These are phyloP conservation scores for Selene dorsalis DNA, from an alignment of 2,797 vertebrate species.

Conservation along the genomic window DNA sequence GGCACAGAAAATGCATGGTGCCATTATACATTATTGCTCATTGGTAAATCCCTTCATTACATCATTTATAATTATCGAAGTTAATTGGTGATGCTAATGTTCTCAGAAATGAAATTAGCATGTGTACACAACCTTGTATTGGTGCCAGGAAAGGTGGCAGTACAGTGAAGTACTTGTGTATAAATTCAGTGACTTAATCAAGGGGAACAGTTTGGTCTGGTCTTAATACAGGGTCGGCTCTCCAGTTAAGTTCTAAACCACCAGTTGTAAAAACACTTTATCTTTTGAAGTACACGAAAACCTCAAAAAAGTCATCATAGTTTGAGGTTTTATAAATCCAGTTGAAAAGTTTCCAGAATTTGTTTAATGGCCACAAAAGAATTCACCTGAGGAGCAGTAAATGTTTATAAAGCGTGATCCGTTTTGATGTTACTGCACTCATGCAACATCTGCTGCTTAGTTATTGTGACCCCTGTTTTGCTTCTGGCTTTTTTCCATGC, in stretches of 20 bases:
- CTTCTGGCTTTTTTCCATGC: constrained; percentile 32
- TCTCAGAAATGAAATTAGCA: constrained; percentile 19
- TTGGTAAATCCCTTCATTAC: constrained; percentile 18
- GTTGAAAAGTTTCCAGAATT: constrained; percentile 11
- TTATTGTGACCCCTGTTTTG: constrained; percentile 23
- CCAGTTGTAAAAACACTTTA: neutral
- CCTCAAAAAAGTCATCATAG: constrained; percentile 10
- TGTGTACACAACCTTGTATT: constrained; percentile 21
- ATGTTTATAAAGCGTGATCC: constrained; percentile 30
- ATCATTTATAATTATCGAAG: constrained; percentile 19
- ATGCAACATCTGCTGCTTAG: constrained; percentile 28
- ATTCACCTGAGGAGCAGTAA: constrained; percentile 27
- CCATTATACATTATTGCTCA: neutral
- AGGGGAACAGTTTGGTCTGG: neutral
- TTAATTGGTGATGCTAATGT: constrained; percentile 21
- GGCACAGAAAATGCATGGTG: neutral
- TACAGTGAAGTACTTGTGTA: neutral
- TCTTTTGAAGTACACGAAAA: constrained; percentile 16
- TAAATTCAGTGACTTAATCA: constrained; percentile 2
- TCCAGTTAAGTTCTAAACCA: neutral
- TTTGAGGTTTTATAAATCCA: constrained; percentile 24
- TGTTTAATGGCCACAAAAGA: neutral
- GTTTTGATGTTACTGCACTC: constrained; percentile 31
- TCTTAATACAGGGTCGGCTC: neutral
- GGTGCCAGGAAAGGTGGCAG: constrained; percentile 6